A percentile compares a stretch with the other conserved stretches of the same genome.
Conservation (phyloP, 2,797 vertebrate genomes). For the Squalus acanthias region DNA sequence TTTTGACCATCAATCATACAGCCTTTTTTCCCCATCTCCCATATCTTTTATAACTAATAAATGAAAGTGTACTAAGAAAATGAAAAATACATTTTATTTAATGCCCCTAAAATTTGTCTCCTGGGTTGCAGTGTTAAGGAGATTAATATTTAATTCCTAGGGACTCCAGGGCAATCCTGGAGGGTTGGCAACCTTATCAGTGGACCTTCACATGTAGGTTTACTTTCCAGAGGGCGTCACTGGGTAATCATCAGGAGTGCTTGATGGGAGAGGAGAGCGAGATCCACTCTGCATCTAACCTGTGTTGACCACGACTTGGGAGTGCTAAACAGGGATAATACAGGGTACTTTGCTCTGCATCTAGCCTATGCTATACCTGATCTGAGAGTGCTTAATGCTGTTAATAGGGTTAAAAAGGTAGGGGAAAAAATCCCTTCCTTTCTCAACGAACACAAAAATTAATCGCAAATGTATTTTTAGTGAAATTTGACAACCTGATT, state of each 20-base stretch:
- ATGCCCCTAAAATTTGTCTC: not conserved
- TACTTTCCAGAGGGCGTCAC: not conserved
- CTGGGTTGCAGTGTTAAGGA: not conserved
- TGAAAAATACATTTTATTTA: not conserved
- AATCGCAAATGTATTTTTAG: not conserved
- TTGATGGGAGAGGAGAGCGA: not conserved
- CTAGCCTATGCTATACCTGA: too few species aligned
- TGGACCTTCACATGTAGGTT: not conserved
- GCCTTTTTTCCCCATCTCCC: not conserved
- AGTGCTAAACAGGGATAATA: not conserved
- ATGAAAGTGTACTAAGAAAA: not conserved
- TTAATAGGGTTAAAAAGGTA: not conserved
- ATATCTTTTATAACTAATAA: not conserved
- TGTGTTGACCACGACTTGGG: not conserved
- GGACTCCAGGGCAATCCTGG: not conserved
- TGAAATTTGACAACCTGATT: not conserved
- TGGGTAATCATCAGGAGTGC: not conserved
- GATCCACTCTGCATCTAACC: not conserved
- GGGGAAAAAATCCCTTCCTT: not conserved
- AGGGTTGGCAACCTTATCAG: not conserved
- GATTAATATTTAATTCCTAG: not conserved
- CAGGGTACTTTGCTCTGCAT: not conserved
- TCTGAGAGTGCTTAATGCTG: not conserved
- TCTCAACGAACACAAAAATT: too few species aligned
- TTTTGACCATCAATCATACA: too few species aligned